These are phyloP conservation scores for Diorhabda sublineata DNA, from an alignment of 1,140 invertebrate genomes.

Conservation along the genomic window DNA sequence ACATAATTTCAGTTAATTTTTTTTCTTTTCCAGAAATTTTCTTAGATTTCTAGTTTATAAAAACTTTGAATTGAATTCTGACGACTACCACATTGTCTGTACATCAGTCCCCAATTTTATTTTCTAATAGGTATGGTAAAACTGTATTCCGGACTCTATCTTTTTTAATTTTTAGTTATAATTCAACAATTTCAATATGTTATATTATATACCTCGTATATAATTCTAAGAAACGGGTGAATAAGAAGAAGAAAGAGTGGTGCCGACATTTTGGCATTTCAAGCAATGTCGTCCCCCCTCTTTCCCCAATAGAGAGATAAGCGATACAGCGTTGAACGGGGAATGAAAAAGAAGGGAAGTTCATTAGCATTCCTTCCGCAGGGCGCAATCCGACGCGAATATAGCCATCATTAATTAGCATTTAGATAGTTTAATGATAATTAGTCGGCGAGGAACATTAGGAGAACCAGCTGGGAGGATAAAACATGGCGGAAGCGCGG, in stretches of 20 bases:
- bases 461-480: slow-evolving; percentile 40
- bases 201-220: not conserved
- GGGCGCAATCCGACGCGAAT: slow-evolving; percentile 47
- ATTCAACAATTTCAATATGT: no score
- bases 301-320: not conserved
- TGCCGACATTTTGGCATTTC: slow-evolving; percentile 2
- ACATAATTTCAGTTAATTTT: no score
- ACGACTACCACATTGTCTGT: no score
- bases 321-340: not conserved
- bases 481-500: slow-evolving; percentile 22
- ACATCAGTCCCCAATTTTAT: no score
- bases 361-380: slow-evolving; percentile 48
- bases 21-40: no score
- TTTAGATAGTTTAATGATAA: slow-evolving; percentile 55
- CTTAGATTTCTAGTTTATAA: no score
- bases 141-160: no score
- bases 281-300: not conserved
- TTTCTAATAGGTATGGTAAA: no score
- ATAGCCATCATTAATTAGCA: slow-evolving; percentile 54
- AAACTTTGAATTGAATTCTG: no score
- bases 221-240: not conserved
- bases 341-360: slow-evolving; percentile 29
- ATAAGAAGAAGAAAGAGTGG: not conserved
- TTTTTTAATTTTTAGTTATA: no score
- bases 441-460: slow-evolving; percentile 43